Base-by-base conservation (phyloP, 53 echinoderm and acorn worm genomes). In the Echinometra lucunter region DNA sequence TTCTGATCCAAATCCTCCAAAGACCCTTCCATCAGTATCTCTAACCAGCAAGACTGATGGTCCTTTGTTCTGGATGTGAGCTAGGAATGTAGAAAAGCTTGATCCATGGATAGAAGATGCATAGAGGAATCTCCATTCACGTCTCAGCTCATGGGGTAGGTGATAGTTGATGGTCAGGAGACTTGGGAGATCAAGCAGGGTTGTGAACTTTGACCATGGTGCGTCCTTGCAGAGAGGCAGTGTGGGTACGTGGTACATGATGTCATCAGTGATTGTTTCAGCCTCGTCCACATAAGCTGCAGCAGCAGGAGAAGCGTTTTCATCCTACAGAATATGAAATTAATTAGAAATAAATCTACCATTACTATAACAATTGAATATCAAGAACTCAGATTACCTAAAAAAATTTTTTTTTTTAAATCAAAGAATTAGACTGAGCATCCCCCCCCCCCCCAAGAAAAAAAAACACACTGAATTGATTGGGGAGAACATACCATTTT, bases 1-100 rank as follows among this genome's bases (percentile, higher is more conserved):
- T 28, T 97, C 97, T 17, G 99, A 96, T 0, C 96, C 98, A 94
- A 99, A 99, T 28, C 98, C 96, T 2, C 99, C 99, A 95, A 99
- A 99, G 58, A 98, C 87, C 58, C 96, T 89, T 16, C 99, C 99
- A 49, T 95, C 96, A 11, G 95, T 97, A 88, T 99, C 99, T n/a
- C 95, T 96, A 13, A 99, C 97, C 12, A 99, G 34, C 25, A 99
- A 32, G 18, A 99, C 66, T 37, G 96, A 95, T 25, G 99, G 99
- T 18, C 99, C 99, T 82, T 95, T 95, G 66, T 94, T 57, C 44
- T 72, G 88, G 74, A 99, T 96, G 81, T 98, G 96, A 4, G 96
- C 89, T 44, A 97, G 90, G 92, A 99, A 94, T 13, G 99, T 99
- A 30, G 98, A 97, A 92, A 98, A 99, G 94, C 99, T 99, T 27